phyloP scores from a whole-genome alignment of 2,797 vertebrate genomes.

The Pseudochromis fuscus region DNA sequence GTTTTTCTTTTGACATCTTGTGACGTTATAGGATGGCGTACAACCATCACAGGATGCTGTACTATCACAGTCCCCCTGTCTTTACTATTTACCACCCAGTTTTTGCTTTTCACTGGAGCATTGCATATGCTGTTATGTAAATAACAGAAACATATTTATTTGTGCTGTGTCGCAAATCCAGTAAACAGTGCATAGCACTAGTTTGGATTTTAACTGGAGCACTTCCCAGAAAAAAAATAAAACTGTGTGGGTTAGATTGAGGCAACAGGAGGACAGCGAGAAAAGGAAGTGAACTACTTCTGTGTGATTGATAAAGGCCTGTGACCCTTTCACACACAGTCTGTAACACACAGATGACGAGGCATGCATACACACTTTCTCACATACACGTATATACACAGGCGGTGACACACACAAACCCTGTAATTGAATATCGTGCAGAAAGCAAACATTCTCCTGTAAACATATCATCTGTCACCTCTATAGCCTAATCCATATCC shows the following conservation, averaged over 20 bases:
- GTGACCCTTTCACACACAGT: constrained; percentile 63
- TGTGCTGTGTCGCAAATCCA: constrained; percentile 70
- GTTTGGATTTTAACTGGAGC: constrained; percentile 78
- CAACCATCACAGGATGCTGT: neutral
- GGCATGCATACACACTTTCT: constrained; percentile 45
- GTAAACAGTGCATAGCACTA: constrained; percentile 76
- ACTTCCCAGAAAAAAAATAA: constrained; percentile 67
- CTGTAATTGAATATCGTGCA: constrained; percentile 77
- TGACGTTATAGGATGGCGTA: constrained; percentile 3
- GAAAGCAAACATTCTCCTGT: constrained; percentile 79
- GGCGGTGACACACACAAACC: constrained; percentile 63
- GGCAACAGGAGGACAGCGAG: constrained; percentile 32
- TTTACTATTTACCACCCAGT: neutral
- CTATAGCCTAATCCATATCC: constrained; percentile 75
- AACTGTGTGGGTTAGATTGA: constrained; percentile 13
- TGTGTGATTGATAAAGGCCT: constrained; percentile 68
- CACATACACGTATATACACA: constrained; percentile 51
- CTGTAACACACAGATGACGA: constrained; percentile 42
- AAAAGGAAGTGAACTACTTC: constrained; percentile 60
- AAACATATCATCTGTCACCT: constrained; percentile 83
- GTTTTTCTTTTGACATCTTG: neutral
- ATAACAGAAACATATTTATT: constrained; percentile 80
- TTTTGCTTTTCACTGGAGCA: constrained; percentile 5
- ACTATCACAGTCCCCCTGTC: neutral
- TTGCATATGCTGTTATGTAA: constrained; percentile 75